Evolutionary conservation across 2,888 invertebrate species (phyloP).

Genomic region (Drosophila phalerata): DNA sequence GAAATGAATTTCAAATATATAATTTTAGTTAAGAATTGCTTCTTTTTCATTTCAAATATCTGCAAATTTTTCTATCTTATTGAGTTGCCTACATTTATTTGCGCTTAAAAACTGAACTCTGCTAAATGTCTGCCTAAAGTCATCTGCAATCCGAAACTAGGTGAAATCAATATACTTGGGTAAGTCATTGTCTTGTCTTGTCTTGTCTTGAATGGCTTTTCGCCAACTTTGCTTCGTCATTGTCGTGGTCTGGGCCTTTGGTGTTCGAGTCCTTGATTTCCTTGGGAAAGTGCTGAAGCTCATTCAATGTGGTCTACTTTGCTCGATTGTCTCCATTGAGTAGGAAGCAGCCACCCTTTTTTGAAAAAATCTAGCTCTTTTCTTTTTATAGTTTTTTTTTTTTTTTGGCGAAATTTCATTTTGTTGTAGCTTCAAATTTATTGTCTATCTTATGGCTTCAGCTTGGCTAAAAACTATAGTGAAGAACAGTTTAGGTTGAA

Average conservation of each 20-base stretch:
- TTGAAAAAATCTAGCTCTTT: conserved; percentile 50
- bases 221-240: conserved; percentile 47
- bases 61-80: background rate
- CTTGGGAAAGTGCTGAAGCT: conserved; percentile 28
- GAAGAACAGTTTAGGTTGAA: background rate
- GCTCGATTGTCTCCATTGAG: conserved; percentile 24
- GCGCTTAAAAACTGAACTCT: background rate
- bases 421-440: conserved; percentile 16
- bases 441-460: conserved; percentile 4
- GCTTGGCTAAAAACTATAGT: conserved; percentile 6
- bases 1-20: background rate
- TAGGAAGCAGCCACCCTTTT: conserved; percentile 21
- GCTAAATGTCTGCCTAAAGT: conserved; percentile 21
- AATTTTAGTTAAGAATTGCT: background rate
- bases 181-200: conserved; percentile 67
- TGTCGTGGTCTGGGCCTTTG: conserved; percentile 23
- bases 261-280: conserved; percentile 44
- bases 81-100: background rate
- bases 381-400: conserved; percentile 57
- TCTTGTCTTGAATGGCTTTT: conserved; percentile 36
- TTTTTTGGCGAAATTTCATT: conserved; percentile 41
- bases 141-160: conserved; percentile 59
- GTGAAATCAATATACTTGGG: conserved; percentile 70
- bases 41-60: background rate
- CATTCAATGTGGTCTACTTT: conserved; percentile 43